phyloP scores from a whole-genome alignment of 1,140 invertebrate genomes.

The Drosophila pruinosa region DNA sequence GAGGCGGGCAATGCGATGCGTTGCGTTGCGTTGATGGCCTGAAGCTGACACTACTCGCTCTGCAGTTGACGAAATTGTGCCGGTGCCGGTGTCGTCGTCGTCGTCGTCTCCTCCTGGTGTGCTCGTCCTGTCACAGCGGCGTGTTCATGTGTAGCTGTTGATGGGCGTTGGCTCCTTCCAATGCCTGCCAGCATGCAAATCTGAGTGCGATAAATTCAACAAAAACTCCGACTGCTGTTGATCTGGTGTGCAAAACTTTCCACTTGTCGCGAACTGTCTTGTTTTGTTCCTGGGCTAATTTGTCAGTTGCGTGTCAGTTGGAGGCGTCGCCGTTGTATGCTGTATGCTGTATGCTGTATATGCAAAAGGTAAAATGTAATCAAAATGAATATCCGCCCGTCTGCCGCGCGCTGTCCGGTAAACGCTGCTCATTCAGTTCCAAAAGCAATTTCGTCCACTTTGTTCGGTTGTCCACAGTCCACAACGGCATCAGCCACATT shows the following conservation, averaged over 20 bases:
- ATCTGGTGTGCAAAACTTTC: neutral
- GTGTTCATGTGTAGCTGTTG: conserved; percentile 75
- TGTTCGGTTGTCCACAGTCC: conserved; percentile 74
- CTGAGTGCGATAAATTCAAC: conserved; percentile 39
- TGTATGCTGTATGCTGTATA: too few species aligned
- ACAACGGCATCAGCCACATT: conserved; percentile 73
- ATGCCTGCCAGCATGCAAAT: conserved; percentile 64
- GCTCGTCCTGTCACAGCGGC: conserved; percentile 53
- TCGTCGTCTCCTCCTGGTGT: conserved; percentile 3
- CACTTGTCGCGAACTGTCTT: neutral
- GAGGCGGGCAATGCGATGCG: neutral
- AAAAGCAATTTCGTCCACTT: conserved; percentile 81
- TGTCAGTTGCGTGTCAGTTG: conserved; percentile 29
- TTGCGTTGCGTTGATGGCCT: conserved; percentile 14
- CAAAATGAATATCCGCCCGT: conserved; percentile 58
- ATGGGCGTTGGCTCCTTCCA: conserved; percentile 32
- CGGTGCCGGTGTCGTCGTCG: neutral
- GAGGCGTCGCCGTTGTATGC: neutral
- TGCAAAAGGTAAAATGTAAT: conserved; percentile 68
- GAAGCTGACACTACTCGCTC: conserved; percentile 34
- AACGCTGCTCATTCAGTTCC: conserved; percentile 41
- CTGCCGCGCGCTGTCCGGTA: conserved; percentile 24
- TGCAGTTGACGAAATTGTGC: conserved; percentile 68
- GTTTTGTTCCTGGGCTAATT: conserved; percentile 45
- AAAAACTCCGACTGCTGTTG: neutral